phyloP scores from a whole-genome alignment of 2,113 vertebrate genomes.

The Cervus canadensis region DNA sequence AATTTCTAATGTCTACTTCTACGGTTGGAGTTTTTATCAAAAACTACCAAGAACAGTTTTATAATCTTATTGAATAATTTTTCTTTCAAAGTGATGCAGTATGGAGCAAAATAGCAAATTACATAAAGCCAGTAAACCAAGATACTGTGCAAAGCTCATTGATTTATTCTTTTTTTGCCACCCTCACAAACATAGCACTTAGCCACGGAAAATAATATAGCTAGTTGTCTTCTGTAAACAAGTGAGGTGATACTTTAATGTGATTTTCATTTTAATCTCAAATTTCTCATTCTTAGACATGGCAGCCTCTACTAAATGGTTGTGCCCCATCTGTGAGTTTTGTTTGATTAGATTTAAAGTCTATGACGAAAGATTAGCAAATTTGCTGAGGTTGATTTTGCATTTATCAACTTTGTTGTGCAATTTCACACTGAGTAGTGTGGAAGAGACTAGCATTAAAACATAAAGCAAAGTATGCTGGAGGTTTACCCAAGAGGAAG shows the following conservation, averaged over 20 bases:
- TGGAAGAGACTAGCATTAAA: neutral
- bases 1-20: neutral
- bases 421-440: neutral
- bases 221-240: neutral
- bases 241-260: neutral
- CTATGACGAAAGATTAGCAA: neutral
- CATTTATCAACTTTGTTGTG: neutral
- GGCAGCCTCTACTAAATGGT: neutral
- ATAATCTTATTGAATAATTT: neutral
- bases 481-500: neutral
- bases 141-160: neutral
- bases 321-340: neutral
- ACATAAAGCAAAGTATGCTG: neutral
- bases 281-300: neutral
- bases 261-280: neutral
- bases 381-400: neutral
- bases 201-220: neutral
- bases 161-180: neutral
- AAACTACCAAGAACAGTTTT: neutral
- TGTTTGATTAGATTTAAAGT: neutral
- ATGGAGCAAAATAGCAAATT: neutral
- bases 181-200: neutral
- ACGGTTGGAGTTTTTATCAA: neutral
- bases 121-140: neutral
- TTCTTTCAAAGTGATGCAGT: neutral